Evolutionary conservation across 2,113 vertebrate species (phyloP).

Genomic region (Turdus rufiventris): DNA sequence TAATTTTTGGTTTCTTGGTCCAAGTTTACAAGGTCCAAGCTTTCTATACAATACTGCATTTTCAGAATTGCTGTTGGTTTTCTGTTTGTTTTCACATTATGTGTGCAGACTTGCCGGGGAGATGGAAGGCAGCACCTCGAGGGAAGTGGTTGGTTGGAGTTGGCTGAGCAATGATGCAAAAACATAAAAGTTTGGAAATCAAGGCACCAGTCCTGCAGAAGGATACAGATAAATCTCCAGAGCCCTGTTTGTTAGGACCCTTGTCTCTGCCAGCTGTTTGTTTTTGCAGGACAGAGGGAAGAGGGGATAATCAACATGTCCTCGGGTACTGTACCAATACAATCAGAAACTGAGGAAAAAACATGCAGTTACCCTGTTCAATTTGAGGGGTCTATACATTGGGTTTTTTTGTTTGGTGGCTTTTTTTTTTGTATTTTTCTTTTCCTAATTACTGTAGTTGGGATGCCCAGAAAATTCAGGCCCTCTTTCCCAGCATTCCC

Average conservation of each 20-base stretch:
- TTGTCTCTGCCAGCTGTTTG: background rate
- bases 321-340: constrained; percentile 5
- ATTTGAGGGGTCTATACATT: constrained; percentile 38
- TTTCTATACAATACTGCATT: constrained; percentile 69
- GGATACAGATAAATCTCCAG: background rate
- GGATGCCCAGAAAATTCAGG: constrained; percentile 7
- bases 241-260: background rate
- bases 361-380: constrained; percentile 15
- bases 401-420: background rate
- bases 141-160: constrained; percentile 6
- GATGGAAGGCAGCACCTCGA: constrained; percentile 36
- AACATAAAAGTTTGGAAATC: background rate
- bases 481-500: constrained; percentile 31
- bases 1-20: constrained; percentile 80
- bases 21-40: constrained; percentile 76
- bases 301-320: background rate
- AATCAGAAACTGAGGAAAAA: background rate
- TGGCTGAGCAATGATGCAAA: constrained; percentile 26
- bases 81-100: constrained; percentile 50
- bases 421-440: background rate
- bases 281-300: constrained; percentile 29
- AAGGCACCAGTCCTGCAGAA: background rate
- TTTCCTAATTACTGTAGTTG: constrained; percentile 31
- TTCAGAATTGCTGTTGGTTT: constrained; percentile 44
- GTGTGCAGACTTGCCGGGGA: constrained; percentile 48